Percentiles rank a stretch among this genome's conserved stretches.
phyloP scores from a whole-genome alignment of 1,140 invertebrate species.

The Hypsibius dujardini region DNA sequence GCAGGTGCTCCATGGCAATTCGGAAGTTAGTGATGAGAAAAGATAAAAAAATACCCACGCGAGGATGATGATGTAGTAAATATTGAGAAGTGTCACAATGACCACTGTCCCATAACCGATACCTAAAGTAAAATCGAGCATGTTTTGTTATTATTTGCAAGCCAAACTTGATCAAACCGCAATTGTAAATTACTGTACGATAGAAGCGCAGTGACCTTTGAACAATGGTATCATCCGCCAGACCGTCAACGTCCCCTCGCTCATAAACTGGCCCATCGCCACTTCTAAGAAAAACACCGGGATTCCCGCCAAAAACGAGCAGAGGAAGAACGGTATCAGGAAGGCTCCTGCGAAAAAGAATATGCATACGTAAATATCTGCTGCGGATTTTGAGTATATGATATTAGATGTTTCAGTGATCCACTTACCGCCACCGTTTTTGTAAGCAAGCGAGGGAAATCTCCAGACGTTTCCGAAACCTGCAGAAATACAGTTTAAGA shows the following conservation, averaged over 20 bases:
- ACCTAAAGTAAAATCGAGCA: conserved; percentile 23
- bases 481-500: no score
- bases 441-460: conserved; percentile 41
- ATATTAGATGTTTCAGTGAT: no score
- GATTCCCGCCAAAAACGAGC: conserved; percentile 76
- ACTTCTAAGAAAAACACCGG: conserved; percentile 97
- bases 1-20: conserved; percentile 37
- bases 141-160: conserved; percentile 16
- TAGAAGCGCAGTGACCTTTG: conserved; percentile 50
- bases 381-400: no score
- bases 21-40: conserved; percentile 31
- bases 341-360: conserved; percentile 51
- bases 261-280: conserved; percentile 85
- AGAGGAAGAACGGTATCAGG: conserved; percentile 81
- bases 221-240: conserved; percentile 96
- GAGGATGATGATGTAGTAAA: conserved; percentile 42
- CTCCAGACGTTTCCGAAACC: conserved; percentile 39
- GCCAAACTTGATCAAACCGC: conserved; percentile 17
- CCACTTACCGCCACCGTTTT: conserved; percentile 40
- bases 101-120: conserved; percentile 59
- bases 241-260: conserved; percentile 82
- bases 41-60: conserved; percentile 41
- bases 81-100: conserved; percentile 65
- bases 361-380: background rate
- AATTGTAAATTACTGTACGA: background rate